A percentile compares a stretch with the other conserved stretches of the same genome.
Conservation (phyloP, 2,113 vertebrate genomes). For the Aptenodytes forsteri region DNA sequence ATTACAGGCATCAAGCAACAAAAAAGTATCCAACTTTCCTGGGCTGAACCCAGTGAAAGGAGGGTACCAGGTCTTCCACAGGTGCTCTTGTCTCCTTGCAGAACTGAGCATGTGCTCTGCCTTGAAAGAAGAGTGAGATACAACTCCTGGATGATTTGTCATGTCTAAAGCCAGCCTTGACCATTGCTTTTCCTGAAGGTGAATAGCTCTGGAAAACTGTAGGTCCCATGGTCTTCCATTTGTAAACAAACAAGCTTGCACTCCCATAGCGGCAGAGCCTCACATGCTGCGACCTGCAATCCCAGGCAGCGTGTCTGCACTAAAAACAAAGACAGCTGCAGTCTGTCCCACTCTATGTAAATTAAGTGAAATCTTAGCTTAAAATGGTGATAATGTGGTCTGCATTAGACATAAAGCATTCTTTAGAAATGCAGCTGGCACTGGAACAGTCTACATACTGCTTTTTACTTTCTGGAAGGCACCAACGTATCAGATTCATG, state of each 20-base stretch:
- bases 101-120: accelerated
- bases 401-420: neutral
- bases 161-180: neutral
- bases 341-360: neutral
- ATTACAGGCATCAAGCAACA: neutral
- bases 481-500: neutral
- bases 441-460: neutral
- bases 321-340: neutral
- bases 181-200: neutral
- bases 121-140: neutral
- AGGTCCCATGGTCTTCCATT: neutral
- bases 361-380: conserved; percentile 2
- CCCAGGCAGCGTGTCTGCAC: accelerated
- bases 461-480: conserved; percentile 1
- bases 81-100: neutral
- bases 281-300: accelerated
- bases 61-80: neutral
- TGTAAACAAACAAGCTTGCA: neutral
- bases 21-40: neutral
- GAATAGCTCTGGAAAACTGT: neutral
- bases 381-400: neutral
- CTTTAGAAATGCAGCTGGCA: neutral
- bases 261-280: accelerated
- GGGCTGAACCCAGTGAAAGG: neutral
- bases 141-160: neutral